phyloP scores from a whole-genome alignment of 2,797 vertebrate species.

The Ciconia nigra region DNA sequence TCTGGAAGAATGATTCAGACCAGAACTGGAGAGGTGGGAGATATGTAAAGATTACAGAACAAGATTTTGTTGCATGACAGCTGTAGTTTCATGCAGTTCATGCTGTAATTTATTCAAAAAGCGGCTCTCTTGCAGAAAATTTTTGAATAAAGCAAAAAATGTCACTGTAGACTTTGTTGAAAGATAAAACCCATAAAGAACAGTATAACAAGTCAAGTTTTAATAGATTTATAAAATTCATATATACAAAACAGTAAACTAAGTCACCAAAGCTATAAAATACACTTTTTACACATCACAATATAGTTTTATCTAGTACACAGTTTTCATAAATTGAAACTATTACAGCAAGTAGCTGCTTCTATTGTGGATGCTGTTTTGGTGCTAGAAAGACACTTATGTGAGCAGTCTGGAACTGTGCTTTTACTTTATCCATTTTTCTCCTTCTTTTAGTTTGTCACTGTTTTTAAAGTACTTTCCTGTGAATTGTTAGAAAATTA shows the following conservation, averaged over 20 bases:
- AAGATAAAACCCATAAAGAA: neutral
- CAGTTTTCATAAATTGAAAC: slow-evolving; percentile 49
- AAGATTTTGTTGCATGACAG: neutral
- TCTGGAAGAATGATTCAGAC: neutral
- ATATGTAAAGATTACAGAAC: neutral
- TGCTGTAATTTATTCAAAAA: neutral
- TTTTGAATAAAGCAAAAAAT: neutral
- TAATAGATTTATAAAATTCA: slow-evolving; percentile 81
- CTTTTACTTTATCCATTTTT: slow-evolving; percentile 22
- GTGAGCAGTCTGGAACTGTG: slow-evolving; percentile 13
- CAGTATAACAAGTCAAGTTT: slow-evolving; percentile 64
- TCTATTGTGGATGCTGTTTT: slow-evolving; percentile 46
- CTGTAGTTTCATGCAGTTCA: neutral
- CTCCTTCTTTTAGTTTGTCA: slow-evolving; percentile 3
- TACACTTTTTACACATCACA: slow-evolving; percentile 68
- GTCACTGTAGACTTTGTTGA: neutral
- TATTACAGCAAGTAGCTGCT: slow-evolving; percentile 64
- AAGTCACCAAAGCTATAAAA: slow-evolving; percentile 64
- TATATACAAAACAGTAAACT: slow-evolving; percentile 79
- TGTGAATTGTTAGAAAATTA: slow-evolving; percentile 38
- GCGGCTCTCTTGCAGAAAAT: neutral
- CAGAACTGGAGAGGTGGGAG: neutral
- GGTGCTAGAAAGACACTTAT: slow-evolving; percentile 37
- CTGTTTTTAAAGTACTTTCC: slow-evolving; percentile 11
- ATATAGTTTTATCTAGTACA: slow-evolving; percentile 59